phyloP scores from a whole-genome alignment of 2,113 vertebrate genomes.

The Electrona antarctica region DNA sequence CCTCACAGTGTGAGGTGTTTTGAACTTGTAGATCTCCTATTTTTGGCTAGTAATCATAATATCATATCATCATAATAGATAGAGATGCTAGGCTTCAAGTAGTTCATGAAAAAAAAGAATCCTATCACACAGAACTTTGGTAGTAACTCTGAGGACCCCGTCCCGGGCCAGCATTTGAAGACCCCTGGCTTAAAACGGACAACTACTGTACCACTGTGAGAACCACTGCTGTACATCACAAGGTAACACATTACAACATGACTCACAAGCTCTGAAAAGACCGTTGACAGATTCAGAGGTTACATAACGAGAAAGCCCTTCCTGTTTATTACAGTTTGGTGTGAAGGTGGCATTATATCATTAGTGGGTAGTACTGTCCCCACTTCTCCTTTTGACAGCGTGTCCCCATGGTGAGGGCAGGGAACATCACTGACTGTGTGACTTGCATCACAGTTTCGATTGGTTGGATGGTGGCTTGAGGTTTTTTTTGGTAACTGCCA shows the following conservation, averaged over 20 bases:
- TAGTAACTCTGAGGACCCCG: no score
- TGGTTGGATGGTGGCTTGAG: not conserved
- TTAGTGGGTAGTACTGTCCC: not conserved
- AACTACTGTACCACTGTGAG: not conserved
- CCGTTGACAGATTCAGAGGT: not conserved
- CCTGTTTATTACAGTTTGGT: constrained; percentile 40
- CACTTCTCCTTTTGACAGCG: constrained; percentile 9
- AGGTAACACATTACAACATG: not conserved
- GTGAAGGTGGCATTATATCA: not conserved
- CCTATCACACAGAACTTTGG: no score
- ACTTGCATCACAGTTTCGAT: not conserved
- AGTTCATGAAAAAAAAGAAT: no score
- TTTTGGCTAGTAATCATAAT: no score
- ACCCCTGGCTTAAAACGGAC: no score
- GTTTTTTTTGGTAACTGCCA: not conserved
- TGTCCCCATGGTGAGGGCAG: not conserved
- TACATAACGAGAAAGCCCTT: constrained; percentile 40
- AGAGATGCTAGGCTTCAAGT: no score
- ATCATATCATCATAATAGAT: no score
- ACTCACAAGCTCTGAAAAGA: no score
- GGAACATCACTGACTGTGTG: not conserved
- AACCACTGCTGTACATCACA: not conserved
- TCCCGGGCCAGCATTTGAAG: no score
- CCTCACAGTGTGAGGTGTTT: no score
- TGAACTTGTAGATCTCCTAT: no score